phyloP scores from a whole-genome alignment of 2,797 vertebrate genomes.

The Tinamus major region DNA sequence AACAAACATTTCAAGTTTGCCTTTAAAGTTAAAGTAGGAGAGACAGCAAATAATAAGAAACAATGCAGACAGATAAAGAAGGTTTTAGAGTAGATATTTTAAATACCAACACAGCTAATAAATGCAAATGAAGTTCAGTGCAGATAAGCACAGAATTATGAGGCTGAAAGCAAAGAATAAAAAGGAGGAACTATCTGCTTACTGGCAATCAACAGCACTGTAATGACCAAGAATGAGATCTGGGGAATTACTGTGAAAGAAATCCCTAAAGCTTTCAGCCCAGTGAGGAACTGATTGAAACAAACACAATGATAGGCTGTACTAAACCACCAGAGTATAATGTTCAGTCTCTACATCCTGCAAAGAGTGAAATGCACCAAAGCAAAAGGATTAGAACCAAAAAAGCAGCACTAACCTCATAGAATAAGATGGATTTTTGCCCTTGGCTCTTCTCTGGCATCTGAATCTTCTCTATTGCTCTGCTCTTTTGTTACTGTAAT shows the following conservation, averaged over 20 bases:
- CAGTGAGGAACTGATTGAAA: constrained; percentile 69
- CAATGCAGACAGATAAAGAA: constrained; percentile 76
- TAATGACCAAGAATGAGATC: constrained; percentile 79
- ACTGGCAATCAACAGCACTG: constrained; percentile 77
- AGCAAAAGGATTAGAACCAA: constrained; percentile 45
- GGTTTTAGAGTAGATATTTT: constrained; percentile 75
- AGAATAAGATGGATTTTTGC: constrained; percentile 18
- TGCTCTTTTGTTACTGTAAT: constrained; percentile 37
- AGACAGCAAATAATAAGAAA: constrained; percentile 79
- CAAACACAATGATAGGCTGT: constrained; percentile 62
- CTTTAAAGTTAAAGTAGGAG: constrained; percentile 76
- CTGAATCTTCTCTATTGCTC: constrained; percentile 20
- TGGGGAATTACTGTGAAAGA: constrained; percentile 78
- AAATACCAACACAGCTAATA: constrained; percentile 81
- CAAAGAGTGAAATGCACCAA: constrained; percentile 58
- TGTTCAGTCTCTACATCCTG: constrained; percentile 12
- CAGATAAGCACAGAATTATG: constrained; percentile 82
- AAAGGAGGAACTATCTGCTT: constrained; percentile 77
- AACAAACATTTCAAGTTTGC: constrained; percentile 73
- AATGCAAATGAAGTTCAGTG: constrained; percentile 82
- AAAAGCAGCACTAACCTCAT: background rate
- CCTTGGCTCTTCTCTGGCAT: constrained; percentile 41
- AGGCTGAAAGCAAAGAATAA: constrained; percentile 79
- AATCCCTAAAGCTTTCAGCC: constrained; percentile 79
- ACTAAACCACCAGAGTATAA: constrained; percentile 59